Percentiles rank a stretch among this genome's conserved stretches.
Evolutionary conservation across 1,140 invertebrate species (phyloP).

Genomic region (Meloidogyne chitwoodi): DNA sequence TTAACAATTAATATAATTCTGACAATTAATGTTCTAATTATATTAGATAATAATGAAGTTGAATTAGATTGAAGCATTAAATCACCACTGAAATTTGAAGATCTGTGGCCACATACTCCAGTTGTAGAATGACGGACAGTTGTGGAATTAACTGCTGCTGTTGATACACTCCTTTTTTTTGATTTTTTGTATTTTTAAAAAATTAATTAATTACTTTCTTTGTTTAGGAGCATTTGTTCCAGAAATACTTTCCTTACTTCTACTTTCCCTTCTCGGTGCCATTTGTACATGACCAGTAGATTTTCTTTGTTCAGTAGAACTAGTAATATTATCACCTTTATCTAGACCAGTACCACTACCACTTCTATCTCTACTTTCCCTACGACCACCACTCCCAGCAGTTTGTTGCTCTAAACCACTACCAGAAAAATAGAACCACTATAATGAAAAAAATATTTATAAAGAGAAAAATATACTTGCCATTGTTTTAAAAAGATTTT

Average conservation of each 20-base stretch:
- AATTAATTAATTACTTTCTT: not conserved
- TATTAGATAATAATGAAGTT: conserved; percentile 36
- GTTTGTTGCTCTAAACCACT: not conserved
- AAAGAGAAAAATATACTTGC: not conserved
- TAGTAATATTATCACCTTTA: not conserved
- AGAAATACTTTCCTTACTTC: not conserved
- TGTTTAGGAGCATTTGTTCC: not conserved
- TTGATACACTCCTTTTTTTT: not conserved
- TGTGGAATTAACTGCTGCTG: not conserved
- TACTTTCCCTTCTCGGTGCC: not conserved
- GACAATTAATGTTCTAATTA: conserved; percentile 48
- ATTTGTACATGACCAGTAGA: not conserved
- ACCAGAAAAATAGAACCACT: not conserved
- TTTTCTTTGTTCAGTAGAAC: not conserved
- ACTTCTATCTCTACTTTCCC: not conserved
- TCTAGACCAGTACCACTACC: not conserved
- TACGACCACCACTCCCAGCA: not conserved
- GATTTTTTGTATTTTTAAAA: too few relatives aligned
- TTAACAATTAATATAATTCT: conserved; percentile 26
- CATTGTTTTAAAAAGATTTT: not conserved
- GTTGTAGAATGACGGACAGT: conserved; percentile 4
- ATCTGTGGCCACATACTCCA: not conserved
- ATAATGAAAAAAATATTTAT: not conserved
- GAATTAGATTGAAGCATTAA: not conserved
- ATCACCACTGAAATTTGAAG: not conserved